Evolutionary conservation across 2,888 invertebrate species (phyloP), one percentile per base, ranked within the genome.

Genomic region (Lordiphosa fenestrarum): DNA sequence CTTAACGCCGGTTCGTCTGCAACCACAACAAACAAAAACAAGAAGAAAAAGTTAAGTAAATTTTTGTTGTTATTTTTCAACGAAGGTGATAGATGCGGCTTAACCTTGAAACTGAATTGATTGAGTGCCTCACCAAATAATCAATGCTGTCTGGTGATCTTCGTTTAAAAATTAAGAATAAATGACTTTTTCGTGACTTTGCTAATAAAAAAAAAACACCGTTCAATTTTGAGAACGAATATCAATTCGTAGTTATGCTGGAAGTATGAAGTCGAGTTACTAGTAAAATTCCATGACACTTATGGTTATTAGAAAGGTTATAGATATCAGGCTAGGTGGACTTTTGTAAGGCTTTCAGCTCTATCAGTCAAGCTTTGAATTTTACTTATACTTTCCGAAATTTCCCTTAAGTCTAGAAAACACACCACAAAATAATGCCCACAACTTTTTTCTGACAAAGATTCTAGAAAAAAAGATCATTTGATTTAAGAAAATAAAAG

Each of bases 1-100:
- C 12, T 91, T 90, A 0, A 95, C 93, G 36, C 93, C 93, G 21
- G 91, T 91, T 30, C 92, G 92, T 81, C 94, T 94, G 36, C 21
- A 65, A 33, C 30, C 30, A 10, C 30, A 30, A 30, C 9, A 30
- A 30, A 9, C 9, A 30, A 10, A 3, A 30, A 3, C 9, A 30
- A 15, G 15, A 15, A 9, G 7, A 9, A 30, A 30, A 3, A 9
- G 3, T 30, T 30, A 30, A 9, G 39, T 15, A 41, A 19, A n/a
- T 6, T 41, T 25, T 41, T 5, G 15, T 15, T 15, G 13, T n/a
- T 6, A 13, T 44, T 30, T 44, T 44, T 15, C 9, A 44, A 10
- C 30, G 30, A 30, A 30, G 30, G 30, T 44, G 44, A 33, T 33
- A 44, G 33, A 44, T 33, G 30, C 33, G 23, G 15, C 25, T 4